Percentiles rank a stretch among this genome's conserved stretches.
Evolutionary conservation across 2,113 vertebrate genomes (phyloP).

Genomic region (Porphyrio hochstetteri): DNA sequence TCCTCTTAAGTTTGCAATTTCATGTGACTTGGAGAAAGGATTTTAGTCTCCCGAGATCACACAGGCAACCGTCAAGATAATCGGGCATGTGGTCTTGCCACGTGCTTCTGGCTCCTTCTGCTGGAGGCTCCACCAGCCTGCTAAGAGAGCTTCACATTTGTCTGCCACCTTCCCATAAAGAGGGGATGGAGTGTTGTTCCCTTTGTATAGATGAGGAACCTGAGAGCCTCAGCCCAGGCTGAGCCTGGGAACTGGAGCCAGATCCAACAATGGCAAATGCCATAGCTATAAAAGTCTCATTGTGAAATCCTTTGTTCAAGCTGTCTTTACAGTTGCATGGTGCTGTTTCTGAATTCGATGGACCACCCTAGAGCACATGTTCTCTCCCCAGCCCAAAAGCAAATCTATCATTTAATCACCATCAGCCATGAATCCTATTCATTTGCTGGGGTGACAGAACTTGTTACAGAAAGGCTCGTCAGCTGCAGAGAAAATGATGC

Average conservation of each 20-base stretch:
- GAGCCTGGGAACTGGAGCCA: background rate
- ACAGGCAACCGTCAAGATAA: background rate
- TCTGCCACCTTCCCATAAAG: background rate
- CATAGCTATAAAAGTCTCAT: background rate
- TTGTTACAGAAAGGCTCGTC: background rate
- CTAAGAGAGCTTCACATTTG: background rate
- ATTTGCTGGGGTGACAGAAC: background rate
- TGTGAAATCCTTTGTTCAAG: conserved; percentile 45
- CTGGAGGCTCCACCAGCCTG: background rate
- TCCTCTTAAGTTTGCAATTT: background rate
- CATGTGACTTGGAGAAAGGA: background rate
- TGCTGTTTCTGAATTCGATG: background rate
- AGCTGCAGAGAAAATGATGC: background rate
- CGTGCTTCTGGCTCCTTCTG: background rate
- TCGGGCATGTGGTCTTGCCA: background rate
- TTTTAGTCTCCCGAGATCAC: background rate
- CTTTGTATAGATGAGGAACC: background rate
- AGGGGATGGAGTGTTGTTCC: background rate
- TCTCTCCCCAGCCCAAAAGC: background rate
- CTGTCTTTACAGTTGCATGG: background rate
- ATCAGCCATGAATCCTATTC: background rate
- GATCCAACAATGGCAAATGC: background rate
- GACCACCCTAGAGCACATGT: conserved; percentile 20
- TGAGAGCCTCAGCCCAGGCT: background rate
- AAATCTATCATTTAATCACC: background rate